Conservation (phyloP, 2,888 invertebrate genomes). For the Brachyptera risi region DNA sequence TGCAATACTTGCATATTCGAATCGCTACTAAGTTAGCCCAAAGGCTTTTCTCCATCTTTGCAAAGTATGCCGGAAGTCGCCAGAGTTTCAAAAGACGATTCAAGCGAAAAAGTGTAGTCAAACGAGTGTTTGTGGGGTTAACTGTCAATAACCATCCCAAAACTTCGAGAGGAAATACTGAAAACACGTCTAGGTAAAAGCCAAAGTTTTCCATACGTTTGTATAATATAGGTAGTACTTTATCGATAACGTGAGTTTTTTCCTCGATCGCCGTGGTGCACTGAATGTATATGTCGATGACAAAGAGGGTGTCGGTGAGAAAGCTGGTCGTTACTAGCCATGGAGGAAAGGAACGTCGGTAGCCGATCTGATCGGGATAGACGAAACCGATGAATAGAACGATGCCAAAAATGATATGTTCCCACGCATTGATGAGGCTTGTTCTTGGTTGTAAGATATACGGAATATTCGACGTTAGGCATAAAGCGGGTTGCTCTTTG, state of each 20-base stretch:
- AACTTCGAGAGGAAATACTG: slow-evolving; percentile 51
- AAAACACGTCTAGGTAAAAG: slow-evolving; percentile 50
- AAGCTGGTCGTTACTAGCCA: slow-evolving; percentile 46
- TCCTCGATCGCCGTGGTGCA: too few relatives aligned
- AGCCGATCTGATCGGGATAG: slow-evolving; percentile 46
- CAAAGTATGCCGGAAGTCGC: slow-evolving; percentile 49
- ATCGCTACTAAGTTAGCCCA: slow-evolving; percentile 33
- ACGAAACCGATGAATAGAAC: too few relatives aligned
- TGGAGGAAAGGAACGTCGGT: slow-evolving; percentile 45
- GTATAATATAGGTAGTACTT: too few relatives aligned
- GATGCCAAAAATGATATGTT: too few relatives aligned
- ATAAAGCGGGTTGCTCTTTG: neutral
- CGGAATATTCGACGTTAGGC: slow-evolving; percentile 41
- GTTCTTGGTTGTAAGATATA: slow-evolving; percentile 51
- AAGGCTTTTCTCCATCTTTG: slow-evolving; percentile 47
- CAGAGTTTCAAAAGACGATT: slow-evolving; percentile 52
- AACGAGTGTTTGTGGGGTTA: neutral
- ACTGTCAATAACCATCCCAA: slow-evolving; percentile 32
- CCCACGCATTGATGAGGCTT: slow-evolving; percentile 49
- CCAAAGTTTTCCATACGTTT: too few relatives aligned
- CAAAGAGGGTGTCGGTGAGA: slow-evolving; percentile 45
- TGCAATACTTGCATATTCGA: slow-evolving; percentile 48
- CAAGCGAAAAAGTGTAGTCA: slow-evolving; percentile 44
- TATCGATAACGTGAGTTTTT: too few relatives aligned
- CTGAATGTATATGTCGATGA: too few relatives aligned